Evolutionary conservation across 2,888 invertebrate genomes (phyloP), one percentile per base, ranked within the genome.

Genomic region (Drosophila hawaiiensis): DNA sequence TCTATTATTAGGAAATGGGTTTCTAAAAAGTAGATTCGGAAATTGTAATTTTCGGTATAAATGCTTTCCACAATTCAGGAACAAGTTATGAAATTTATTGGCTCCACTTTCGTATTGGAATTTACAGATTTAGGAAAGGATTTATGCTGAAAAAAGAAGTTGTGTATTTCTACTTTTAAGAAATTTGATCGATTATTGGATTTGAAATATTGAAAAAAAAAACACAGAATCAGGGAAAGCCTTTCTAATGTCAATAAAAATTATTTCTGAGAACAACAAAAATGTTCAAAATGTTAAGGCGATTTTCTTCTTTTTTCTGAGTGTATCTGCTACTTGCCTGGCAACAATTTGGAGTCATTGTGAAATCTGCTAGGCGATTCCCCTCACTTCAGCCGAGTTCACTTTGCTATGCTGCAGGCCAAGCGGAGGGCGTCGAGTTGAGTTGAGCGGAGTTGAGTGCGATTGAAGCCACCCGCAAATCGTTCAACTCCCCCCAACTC

Each of bases 401-500:
- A 81, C 67, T 71, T 71, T 78, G 66, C 69, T 77, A 72, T 66
- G 73, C 76, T 83, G 80, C 80, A 53, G 68, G 69, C 80, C 73
- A 43, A 66, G 66, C 68, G 64, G 58, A 61, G 82, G 50, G 73
- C 58, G 70, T 65, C 43, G 58, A 66, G 68, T 61, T 31, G 68
- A 55, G 28, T n/a, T 10, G 50, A 29, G 49, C 28, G 7, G 19
- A 49, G 28, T 19, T 28, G 67, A 50, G 49, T 25, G 60, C 43
- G 72, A 67, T 70, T 60, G 55, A 60, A 77, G 73, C 78, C 76
- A 83, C 86, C 89, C 90, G 74, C 84, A 81, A 85, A 81, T 89
- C 82, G 78, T 89, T 89, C 84, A 83, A 78, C 89, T 83, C 83
- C 54, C 59, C 39, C 31, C 25, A 37, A 7, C 25, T 12, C n/a